Conservation (phyloP, 2,113 vertebrate genomes). For the Philantomba maxwellii region DNA sequence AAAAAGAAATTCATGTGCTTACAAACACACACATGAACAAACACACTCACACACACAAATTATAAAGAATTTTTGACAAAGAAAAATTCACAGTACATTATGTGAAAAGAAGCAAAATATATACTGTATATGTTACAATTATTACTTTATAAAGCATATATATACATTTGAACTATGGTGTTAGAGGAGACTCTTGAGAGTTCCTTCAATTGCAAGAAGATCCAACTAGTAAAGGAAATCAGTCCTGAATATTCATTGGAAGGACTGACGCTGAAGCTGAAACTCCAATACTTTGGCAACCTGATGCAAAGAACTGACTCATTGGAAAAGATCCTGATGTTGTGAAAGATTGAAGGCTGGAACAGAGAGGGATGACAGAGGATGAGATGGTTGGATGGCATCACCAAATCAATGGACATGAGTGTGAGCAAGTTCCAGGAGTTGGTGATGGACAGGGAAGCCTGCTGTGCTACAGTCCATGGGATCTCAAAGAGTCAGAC, state of each 20-base stretch:
- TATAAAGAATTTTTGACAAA: neutral
- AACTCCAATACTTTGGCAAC: neutral
- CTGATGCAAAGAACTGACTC: neutral
- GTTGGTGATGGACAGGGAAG: neutral
- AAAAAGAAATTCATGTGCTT: neutral
- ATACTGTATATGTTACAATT: neutral
- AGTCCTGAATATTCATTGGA: neutral
- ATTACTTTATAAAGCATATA: neutral
- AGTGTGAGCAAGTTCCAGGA: neutral
- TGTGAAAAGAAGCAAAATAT: neutral
- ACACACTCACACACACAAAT: neutral
- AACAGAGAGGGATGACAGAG: neutral
- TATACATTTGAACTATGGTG: neutral
- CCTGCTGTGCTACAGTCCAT: neutral
- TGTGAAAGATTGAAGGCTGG: neutral
- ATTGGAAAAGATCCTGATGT: neutral
- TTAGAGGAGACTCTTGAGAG: neutral
- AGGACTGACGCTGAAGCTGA: neutral
- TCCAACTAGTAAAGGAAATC: neutral
- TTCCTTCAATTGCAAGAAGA: neutral
- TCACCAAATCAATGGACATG: neutral
- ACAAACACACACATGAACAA: neutral
- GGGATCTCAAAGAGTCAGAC: neutral
- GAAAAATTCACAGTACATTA: neutral
- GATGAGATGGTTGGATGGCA: neutral